These are phyloP conservation scores for Trachelipus rathkii DNA, from an alignment of 1,140 invertebrate genomes.

Conservation along the genomic window DNA sequence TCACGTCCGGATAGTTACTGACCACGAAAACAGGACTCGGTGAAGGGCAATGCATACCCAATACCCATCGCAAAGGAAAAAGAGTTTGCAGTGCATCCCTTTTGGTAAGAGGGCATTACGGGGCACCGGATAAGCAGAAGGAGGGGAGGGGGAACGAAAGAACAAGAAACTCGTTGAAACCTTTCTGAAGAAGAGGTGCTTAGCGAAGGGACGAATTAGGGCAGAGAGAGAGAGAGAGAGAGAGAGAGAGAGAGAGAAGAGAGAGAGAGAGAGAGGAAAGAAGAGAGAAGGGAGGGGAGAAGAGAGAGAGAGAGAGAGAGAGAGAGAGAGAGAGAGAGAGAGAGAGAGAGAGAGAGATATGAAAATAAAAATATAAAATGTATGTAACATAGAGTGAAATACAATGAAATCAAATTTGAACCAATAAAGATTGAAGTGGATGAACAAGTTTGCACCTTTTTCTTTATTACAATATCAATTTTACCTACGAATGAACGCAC, in stretches of 20 bases:
- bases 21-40: constrained; percentile 3
- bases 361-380: no score
- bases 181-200: no score
- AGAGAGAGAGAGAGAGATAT: no score
- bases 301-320: constrained; percentile 1
- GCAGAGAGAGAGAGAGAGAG: neutral
- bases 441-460: no score
- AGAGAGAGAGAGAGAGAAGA: constrained; percentile 1
- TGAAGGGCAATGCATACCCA: neutral
- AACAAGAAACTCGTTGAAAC: neutral
- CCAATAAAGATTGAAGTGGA: no score
- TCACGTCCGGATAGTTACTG: constrained; percentile 9
- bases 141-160: neutral
- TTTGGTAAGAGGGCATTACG: no score
- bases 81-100: neutral
- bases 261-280: constrained; percentile 2
- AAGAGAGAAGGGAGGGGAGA: neutral
- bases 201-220: neutral
- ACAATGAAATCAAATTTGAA: no score
- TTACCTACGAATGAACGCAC: no score
- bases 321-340: neutral
- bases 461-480: no score
- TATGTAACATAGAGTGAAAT: no score
- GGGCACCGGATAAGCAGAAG: neutral
- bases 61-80: neutral